Percentiles rank a stretch among this genome's conserved stretches.
These are phyloP conservation scores for Setipinna tenuifilis DNA, from an alignment of 2,797 vertebrate species.

Conservation along the genomic window DNA sequence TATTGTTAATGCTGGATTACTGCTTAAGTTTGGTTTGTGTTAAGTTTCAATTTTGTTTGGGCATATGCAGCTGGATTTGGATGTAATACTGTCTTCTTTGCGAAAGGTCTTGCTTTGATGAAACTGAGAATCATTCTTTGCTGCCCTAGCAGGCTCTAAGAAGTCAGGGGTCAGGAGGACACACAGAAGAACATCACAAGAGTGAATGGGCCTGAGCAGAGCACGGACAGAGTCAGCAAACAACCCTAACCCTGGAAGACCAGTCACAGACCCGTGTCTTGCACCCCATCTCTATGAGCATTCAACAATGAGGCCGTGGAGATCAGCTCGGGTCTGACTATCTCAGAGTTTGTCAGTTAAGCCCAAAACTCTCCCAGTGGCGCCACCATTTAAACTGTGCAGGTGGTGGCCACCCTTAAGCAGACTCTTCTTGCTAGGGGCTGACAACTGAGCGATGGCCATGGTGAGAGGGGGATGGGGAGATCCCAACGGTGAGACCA, in stretches of 20 bases:
- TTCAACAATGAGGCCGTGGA: neutral
- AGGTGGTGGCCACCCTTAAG: slow-evolving; percentile 40
- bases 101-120: neutral
- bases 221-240: neutral
- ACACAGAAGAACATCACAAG: neutral
- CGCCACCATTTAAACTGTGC: neutral
- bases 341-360: neutral
- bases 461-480: slow-evolving; percentile 94
- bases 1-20: neutral
- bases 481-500: slow-evolving; percentile 88
- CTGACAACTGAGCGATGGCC: slow-evolving; percentile 84
- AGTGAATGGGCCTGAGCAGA: neutral
- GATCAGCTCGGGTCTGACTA: neutral
- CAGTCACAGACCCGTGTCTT: neutral
- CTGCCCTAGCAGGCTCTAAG: neutral
- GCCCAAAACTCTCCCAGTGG: neutral
- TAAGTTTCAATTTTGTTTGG: neutral
- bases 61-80: neutral
- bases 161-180: neutral
- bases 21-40: neutral
- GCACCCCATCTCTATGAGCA: neutral
- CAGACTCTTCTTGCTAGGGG: slow-evolving; percentile 60
- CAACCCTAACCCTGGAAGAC: neutral
- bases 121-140: neutral
- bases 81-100: neutral